A percentile compares a stretch with the other conserved stretches of the same genome.
These are phyloP conservation scores for Pocillopora meandrina DNA, from an alignment of 92 coral and sea anemone species.

Conservation along the genomic window DNA sequence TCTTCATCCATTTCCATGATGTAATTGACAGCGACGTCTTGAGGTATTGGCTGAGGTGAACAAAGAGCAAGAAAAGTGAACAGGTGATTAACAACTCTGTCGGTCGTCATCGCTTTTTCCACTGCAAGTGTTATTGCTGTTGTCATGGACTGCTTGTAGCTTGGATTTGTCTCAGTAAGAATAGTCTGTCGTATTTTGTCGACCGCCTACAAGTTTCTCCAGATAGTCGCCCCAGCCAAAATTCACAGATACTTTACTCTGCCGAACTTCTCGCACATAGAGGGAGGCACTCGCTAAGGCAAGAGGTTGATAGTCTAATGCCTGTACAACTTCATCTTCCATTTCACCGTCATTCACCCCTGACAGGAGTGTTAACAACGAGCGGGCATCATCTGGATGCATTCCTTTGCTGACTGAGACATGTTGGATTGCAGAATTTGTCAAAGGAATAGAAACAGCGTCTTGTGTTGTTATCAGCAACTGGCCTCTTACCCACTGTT, in stretches of 20 bases:
- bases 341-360: slow-evolving; percentile 19
- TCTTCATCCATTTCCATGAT: neutral
- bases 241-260: neutral
- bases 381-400: neutral
- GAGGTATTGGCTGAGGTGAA: slow-evolving; percentile 2
- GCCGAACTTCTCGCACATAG: slow-evolving; percentile 31
- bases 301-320: slow-evolving; percentile 19
- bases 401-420: slow-evolving; percentile 10
- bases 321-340: too few species aligned
- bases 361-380: slow-evolving; percentile 3
- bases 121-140: slow-evolving; percentile 21
- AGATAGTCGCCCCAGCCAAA: slow-evolving; percentile 3
- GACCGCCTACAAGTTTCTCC: neutral
- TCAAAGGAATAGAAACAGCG: slow-evolving; percentile 34
- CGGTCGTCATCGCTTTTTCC: neutral
- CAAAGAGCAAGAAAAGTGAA: slow-evolving; percentile 6
- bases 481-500: too few species aligned
- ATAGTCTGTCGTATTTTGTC: neutral
- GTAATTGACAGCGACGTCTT: slow-evolving; percentile 20
- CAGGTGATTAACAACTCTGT: neutral
- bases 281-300: slow-evolving; percentile 50
- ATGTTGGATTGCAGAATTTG: neutral
- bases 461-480: neutral
- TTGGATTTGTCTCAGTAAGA: slow-evolving; percentile 12
- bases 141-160: slow-evolving; percentile 13